Evolutionary conservation across 2,888 invertebrate species (phyloP).

Genomic region (Tuta absoluta): DNA sequence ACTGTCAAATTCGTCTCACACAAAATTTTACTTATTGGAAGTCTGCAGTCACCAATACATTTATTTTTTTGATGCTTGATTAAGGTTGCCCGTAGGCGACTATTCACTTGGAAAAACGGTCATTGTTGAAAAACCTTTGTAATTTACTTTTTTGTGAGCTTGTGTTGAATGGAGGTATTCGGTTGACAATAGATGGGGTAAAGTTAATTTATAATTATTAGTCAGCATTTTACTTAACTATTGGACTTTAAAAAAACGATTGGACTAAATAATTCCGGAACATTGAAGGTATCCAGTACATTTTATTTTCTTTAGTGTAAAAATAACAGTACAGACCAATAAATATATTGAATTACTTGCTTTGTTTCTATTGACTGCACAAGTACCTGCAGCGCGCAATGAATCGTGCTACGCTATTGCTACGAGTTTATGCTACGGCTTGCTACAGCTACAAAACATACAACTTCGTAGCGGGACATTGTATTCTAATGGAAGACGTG

Average conservation of each 20-base stretch:
- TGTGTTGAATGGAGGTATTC: background rate
- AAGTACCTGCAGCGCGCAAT: background rate
- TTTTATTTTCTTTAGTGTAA: background rate
- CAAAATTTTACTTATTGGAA: too few relatives aligned
- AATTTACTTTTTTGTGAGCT: slow-evolving; percentile 5
- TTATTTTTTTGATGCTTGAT: slow-evolving; percentile 49
- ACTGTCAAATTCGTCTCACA: too few relatives aligned
- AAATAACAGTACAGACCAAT: background rate
- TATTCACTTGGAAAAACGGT: slow-evolving; percentile 45
- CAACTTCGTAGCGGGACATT: slow-evolving; percentile 16
- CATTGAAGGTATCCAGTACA: too few relatives aligned
- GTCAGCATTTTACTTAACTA: background rate
- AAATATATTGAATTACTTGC: background rate
- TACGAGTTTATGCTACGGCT: slow-evolving; percentile 9
- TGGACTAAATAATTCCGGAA: too few relatives aligned
- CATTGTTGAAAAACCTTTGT: slow-evolving; percentile 38
- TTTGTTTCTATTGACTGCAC: background rate
- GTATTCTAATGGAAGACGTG: slow-evolving; percentile 19
- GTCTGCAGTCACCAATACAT: slow-evolving; percentile 46
- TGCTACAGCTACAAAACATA: slow-evolving; percentile 15
- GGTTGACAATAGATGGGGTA: background rate
- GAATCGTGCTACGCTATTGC: background rate
- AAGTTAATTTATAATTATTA: background rate
- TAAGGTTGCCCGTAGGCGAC: slow-evolving; percentile 38
- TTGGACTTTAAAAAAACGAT: too few relatives aligned